A percentile compares a stretch with the other conserved stretches of the same genome.
Evolutionary conservation across 1,140 invertebrate genomes (phyloP).

Genomic region (Drosophila malerkotliana): DNA sequence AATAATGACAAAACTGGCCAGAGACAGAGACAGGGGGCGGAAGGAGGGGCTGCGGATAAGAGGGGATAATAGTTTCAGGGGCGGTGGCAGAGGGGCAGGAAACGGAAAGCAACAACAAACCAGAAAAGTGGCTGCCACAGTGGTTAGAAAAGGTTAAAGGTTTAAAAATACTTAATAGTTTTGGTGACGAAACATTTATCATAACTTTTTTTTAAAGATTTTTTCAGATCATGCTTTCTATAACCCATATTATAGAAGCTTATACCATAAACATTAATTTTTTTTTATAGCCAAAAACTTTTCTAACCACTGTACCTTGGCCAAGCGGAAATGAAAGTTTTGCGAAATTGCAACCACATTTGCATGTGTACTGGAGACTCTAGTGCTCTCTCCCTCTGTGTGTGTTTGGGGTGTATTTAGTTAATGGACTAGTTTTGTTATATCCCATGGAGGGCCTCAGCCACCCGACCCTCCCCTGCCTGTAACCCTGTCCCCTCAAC

Average conservation of each 20-base stretch:
- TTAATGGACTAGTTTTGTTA: conserved; percentile 73
- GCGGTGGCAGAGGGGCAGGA: not conserved
- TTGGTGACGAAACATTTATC: too few species aligned
- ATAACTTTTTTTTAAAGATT: too few species aligned
- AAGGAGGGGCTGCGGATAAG: not conserved
- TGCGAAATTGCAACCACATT: conserved; percentile 54
- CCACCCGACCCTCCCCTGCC: not conserved
- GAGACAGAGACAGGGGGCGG: not conserved
- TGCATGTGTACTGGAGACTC: conserved; percentile 32
- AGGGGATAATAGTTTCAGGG: not conserved
- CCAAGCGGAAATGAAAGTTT: conserved; percentile 73
- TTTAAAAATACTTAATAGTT: not conserved
- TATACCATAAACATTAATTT: too few species aligned
- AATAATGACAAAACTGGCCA: conserved; percentile 76
- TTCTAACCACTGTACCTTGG: not conserved
- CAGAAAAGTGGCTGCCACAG: not conserved
- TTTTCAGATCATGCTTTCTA: too few species aligned
- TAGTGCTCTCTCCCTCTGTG: conserved; percentile 9
- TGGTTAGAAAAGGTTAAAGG: not conserved
- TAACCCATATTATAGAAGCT: too few species aligned
- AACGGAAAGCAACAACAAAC: conserved; percentile 2
- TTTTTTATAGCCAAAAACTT: too few species aligned
- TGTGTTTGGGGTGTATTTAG: conserved; percentile 55
- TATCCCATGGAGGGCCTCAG: conserved; percentile 21
- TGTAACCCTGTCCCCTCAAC: not conserved